Conservation (phyloP, 2,113 vertebrate genomes). For the Mesembrinibis cayennensis region DNA sequence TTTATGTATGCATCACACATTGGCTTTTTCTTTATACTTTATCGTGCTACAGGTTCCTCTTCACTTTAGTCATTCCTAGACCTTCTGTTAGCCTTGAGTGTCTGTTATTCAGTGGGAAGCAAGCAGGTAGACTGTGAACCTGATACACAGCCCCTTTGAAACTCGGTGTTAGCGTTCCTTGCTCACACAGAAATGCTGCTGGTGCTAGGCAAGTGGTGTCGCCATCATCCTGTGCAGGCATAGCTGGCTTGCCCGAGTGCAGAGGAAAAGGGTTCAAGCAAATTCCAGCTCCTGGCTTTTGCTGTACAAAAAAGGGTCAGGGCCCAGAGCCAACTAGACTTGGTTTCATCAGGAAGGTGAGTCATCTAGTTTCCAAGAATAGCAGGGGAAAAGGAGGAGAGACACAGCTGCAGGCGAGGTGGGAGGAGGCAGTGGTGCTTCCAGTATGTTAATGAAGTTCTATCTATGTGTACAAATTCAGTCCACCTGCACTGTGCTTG, state of each 20-base stretch:
- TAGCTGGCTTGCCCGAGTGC: neutral
- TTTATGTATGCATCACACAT: neutral
- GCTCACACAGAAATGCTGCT: neutral
- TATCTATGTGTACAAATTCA: neutral
- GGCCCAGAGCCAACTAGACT: neutral
- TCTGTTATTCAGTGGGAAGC: neutral
- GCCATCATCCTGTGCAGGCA: neutral
- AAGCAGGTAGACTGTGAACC: neutral
- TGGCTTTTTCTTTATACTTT: neutral
- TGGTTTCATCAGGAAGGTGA: neutral
- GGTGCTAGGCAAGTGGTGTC: neutral
- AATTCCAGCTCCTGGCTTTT: neutral
- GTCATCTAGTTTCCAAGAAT: constrained; percentile 15
- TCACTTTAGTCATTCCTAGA: neutral
- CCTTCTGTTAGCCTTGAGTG: neutral
- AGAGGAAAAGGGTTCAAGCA: neutral
- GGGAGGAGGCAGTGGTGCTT: neutral
- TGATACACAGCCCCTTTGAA: neutral
- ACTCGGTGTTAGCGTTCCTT: neutral
- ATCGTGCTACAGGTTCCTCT: neutral
- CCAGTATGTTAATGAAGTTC: neutral
- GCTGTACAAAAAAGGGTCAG: neutral
- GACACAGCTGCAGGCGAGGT: neutral
- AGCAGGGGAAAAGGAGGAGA: neutral
- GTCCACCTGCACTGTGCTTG: neutral